A percentile compares a stretch with the other conserved stretches of the same genome.
phyloP scores from a whole-genome alignment of 2,797 vertebrate species.

The Syndactyla subalaris region DNA sequence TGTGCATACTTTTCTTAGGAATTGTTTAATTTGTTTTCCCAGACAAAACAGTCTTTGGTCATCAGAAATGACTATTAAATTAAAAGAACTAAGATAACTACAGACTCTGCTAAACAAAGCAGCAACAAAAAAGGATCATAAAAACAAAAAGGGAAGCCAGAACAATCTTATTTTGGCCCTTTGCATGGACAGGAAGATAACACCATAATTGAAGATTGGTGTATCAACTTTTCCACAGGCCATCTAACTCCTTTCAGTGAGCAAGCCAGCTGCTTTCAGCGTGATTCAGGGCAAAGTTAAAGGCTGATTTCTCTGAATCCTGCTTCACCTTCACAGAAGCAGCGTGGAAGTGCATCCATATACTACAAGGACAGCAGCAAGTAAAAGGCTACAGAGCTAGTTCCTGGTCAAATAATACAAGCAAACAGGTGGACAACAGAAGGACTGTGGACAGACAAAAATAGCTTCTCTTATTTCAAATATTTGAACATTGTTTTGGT shows the following conservation, averaged over 20 bases:
- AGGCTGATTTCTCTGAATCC: neutral
- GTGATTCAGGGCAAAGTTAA: neutral
- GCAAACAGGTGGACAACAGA: neutral
- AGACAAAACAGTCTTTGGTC: neutral
- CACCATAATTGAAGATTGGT: neutral
- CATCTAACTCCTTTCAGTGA: neutral
- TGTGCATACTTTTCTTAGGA: neutral
- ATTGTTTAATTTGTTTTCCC: neutral
- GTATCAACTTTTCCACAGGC: neutral
- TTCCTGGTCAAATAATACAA: neutral
- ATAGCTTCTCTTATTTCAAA: neutral
- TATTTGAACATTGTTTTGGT: neutral
- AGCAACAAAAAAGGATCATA: neutral
- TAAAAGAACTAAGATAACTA: neutral
- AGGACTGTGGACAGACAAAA: neutral
- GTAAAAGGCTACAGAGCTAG: neutral
- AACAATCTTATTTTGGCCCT: conserved; percentile 23
- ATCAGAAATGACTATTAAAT: neutral
- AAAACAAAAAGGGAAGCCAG: conserved; percentile 21
- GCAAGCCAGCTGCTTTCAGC: neutral
- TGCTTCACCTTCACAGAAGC: neutral
- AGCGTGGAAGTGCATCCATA: neutral
- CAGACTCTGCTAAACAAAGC: neutral
- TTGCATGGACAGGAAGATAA: conserved; percentile 25
- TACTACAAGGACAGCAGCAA: neutral